Evolutionary conservation across 2,113 vertebrate species (phyloP).

Genomic region (Ahaetulla prasina): DNA sequence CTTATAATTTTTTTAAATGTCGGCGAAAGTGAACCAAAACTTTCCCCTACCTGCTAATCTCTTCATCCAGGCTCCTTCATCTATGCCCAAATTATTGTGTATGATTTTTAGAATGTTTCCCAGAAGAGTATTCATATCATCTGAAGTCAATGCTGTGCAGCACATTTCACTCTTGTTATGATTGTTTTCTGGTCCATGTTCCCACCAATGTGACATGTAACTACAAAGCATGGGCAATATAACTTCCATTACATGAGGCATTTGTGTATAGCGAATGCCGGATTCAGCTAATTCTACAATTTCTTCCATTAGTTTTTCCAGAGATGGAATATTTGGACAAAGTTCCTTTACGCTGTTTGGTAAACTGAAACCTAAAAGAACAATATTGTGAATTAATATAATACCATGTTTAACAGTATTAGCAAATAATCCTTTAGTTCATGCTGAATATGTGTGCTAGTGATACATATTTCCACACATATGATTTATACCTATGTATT

Average conservation of each 20-base stretch:
- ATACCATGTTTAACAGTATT: neutral
- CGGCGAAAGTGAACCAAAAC: neutral
- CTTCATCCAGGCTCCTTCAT: conserved; percentile 97
- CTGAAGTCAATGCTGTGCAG: conserved; percentile 86
- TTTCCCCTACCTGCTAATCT: conserved; percentile 81
- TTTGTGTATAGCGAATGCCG: conserved; percentile 89
- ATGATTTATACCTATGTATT: neutral
- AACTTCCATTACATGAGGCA: conserved; percentile 96
- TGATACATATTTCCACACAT: neutral
- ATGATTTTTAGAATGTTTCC: conserved; percentile 97
- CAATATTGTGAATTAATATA: neutral
- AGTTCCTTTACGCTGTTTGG: conserved; percentile 81
- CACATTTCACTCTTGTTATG: conserved; percentile 73
- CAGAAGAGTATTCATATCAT: conserved; percentile 92
- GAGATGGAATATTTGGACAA: conserved; percentile 83
- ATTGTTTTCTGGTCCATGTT: conserved; percentile 85
- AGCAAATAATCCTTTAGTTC: neutral
- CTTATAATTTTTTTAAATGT: neutral
- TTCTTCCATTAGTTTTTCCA: conserved; percentile 88
- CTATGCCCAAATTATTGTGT: conserved; percentile 94
- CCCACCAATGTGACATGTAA: conserved; percentile 98
- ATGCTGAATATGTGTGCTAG: neutral
- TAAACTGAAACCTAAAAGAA: conserved; percentile 73
- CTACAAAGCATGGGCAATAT: conserved; percentile 92
- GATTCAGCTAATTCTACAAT: conserved; percentile 91